phyloP scores from a whole-genome alignment of 2,113 vertebrate genomes.

The Nycticebus coucang region DNA sequence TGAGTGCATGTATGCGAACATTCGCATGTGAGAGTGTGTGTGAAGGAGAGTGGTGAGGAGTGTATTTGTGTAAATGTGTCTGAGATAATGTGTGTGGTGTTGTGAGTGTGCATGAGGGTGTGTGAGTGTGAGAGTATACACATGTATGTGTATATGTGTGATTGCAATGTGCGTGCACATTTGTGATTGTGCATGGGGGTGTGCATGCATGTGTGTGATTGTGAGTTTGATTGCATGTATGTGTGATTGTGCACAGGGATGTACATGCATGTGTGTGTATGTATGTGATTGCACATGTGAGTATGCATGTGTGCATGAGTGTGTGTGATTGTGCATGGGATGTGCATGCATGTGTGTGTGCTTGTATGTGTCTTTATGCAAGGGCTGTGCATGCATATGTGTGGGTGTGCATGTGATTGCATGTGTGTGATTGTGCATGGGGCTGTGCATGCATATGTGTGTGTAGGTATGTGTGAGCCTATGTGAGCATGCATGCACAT shows the following conservation, averaged over 20 bases:
- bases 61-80: not conserved
- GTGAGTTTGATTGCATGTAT: not conserved
- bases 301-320: not conserved
- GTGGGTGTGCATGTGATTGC: accelerated
- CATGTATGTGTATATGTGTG: not conserved
- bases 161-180: not conserved
- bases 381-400: too few species aligned
- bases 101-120: not conserved
- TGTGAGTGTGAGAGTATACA: not conserved
- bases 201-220: not conserved
- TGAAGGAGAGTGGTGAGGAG: too few species aligned
- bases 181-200: not conserved
- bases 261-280: not conserved
- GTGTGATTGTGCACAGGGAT: not conserved
- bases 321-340: not conserved
- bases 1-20: not conserved
- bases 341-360: too few species aligned
- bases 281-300: not conserved
- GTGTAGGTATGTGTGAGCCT: not conserved
- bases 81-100: too few species aligned
- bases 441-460: not conserved
- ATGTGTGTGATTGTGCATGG: not conserved
- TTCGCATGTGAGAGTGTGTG: not conserved
- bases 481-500: not conserved
- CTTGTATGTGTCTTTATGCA: not conserved